These are phyloP conservation scores for Acanthis flammea DNA, from an alignment of 2,797 vertebrate species.

Conservation along the genomic window DNA sequence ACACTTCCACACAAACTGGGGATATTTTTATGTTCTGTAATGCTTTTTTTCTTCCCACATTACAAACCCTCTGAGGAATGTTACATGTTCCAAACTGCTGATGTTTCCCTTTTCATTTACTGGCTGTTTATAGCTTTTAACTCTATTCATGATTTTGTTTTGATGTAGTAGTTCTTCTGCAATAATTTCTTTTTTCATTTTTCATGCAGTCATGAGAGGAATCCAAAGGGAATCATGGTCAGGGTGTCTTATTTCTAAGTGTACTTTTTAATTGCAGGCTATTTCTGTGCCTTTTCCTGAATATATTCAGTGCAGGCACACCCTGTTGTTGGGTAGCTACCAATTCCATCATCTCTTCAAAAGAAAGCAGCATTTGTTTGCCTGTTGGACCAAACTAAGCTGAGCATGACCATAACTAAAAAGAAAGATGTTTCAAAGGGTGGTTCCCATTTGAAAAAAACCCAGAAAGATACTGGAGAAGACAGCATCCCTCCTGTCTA, in stretches of 20 bases:
- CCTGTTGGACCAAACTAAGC: not conserved
- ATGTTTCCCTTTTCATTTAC: constrained; percentile 18
- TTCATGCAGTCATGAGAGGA: not conserved
- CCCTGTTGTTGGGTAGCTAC: not conserved
- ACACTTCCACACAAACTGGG: not conserved
- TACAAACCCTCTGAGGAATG: constrained; percentile 35
- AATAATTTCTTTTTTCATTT: not conserved
- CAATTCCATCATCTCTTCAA: constrained; percentile 1
- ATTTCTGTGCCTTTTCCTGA: constrained; percentile 5
- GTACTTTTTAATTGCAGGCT: not conserved
- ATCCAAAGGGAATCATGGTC: not conserved
- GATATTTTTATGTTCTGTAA: constrained; percentile 12
- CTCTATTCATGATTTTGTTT: not conserved
- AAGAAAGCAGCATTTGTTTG: constrained; percentile 41
- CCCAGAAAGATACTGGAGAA: not conserved
- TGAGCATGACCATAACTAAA: not conserved
- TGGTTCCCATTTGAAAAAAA: not conserved
- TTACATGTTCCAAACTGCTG: constrained; percentile 5
- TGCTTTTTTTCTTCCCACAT: not conserved
- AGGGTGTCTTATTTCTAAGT: not conserved
- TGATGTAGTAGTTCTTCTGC: not conserved
- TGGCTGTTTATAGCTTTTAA: not conserved
- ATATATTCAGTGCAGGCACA: not conserved
- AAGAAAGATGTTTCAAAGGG: constrained; percentile 20
- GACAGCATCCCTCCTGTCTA: not conserved